phyloP scores from a whole-genome alignment of 2,797 vertebrate species.

The Pseudopleuronectes americanus region DNA sequence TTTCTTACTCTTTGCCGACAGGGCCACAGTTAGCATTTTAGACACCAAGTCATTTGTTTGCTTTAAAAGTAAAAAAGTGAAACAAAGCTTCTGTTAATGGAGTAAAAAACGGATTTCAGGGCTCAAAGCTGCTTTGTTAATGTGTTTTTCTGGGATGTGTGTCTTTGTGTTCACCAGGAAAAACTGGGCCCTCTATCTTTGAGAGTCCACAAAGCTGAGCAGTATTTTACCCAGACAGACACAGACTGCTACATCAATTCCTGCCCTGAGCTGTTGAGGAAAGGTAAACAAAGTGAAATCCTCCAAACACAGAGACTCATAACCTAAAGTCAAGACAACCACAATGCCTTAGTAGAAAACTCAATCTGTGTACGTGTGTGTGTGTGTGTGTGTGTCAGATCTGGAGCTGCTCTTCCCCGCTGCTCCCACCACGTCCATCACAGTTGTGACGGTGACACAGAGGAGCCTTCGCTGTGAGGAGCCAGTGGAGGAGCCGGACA shows the following conservation, averaged over 20 bases:
- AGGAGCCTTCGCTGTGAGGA: conserved; percentile 82
- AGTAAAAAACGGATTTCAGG: no score
- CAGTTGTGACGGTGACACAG: conserved; percentile 92
- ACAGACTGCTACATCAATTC: conserved; percentile 91
- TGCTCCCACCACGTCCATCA: conserved; percentile 81
- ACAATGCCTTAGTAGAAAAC: neutral
- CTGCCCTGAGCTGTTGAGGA: conserved; percentile 92
- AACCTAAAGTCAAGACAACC: neutral
- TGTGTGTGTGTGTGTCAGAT: conserved; percentile 76
- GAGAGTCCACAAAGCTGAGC: conserved; percentile 86
- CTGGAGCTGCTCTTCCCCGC: conserved; percentile 91
- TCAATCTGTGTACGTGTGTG: neutral
- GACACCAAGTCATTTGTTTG: no score
- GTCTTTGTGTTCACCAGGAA: conserved; percentile 73
- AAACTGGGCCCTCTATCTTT: conserved; percentile 78
- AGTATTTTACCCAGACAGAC: conserved; percentile 89
- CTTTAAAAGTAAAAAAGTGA: no score
- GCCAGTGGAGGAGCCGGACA: conserved; percentile 76
- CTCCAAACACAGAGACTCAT: no score
- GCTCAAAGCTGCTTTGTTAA: neutral
- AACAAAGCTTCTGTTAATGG: no score
- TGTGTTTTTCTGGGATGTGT: neutral
- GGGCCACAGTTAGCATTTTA: no score
- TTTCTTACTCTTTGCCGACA: no score
- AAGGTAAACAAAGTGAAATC: conserved; percentile 79